Percentiles rank a stretch among this genome's conserved stretches.
phyloP scores from a whole-genome alignment of 64 coral and sea anemone species.

The Pocillopora verrucosa region DNA sequence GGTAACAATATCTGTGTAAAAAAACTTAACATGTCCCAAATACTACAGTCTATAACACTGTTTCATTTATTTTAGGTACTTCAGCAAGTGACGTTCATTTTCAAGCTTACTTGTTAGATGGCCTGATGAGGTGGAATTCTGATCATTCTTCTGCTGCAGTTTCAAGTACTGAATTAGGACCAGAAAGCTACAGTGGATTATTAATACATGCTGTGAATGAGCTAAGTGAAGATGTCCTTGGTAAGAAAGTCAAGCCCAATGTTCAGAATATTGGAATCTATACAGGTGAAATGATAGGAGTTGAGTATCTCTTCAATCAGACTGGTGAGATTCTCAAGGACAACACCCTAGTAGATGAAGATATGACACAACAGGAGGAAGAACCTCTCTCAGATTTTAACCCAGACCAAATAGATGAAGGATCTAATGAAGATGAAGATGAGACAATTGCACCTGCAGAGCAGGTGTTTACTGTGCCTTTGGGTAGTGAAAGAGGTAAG shows the following conservation, averaged over 20 bases:
- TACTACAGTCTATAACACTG: neutral
- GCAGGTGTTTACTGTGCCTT: conserved; percentile 1
- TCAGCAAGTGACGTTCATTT: conserved; percentile 44
- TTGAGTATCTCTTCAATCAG: conserved; percentile 49
- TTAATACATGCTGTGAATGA: conserved; percentile 8
- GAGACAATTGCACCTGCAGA: conserved; percentile 21
- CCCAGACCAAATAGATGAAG: conserved; percentile 35
- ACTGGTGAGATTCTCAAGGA: conserved; percentile 35
- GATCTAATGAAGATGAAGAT: conserved; percentile 36
- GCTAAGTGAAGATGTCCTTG: conserved; percentile 4
- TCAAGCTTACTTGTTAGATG: conserved; percentile 67
- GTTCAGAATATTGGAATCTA: conserved; percentile 21
- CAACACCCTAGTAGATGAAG: conserved; percentile 4
- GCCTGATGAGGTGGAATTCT: conserved; percentile 41
- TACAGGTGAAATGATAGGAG: conserved; percentile 52
- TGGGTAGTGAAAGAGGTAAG: neutral
- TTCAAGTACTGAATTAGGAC: neutral
- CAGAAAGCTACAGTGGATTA: conserved; percentile 30
- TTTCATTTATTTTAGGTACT: conserved; percentile 6
- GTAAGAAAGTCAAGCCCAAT: conserved; percentile 1
- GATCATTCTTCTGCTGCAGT: neutral
- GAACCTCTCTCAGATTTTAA: conserved; percentile 27
- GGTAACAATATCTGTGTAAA: conserved; percentile 21
- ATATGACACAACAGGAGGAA: neutral
- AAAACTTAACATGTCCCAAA: neutral